Conservation (phyloP, 1,140 invertebrate genomes). For the Drosophila saltans region DNA sequence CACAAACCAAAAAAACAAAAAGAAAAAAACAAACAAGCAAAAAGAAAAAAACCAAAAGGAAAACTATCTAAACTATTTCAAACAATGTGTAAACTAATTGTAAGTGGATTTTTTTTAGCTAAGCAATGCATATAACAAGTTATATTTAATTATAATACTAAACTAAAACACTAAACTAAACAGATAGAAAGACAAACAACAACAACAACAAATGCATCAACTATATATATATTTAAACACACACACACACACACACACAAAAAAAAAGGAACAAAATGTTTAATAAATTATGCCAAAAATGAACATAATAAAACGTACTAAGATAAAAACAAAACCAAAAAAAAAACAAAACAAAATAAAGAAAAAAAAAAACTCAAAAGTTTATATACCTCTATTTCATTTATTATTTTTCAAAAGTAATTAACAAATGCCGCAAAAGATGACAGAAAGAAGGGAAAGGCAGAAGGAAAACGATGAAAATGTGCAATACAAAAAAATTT, state of each 20-base stretch:
- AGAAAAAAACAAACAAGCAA: neutral
- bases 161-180: conserved; percentile 36
- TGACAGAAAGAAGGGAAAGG: neutral
- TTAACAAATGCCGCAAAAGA: neutral
- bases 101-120: conserved; percentile 78
- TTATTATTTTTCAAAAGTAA: conserved; percentile 5
- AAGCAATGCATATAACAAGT: conserved; percentile 75
- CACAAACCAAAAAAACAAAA: conserved; percentile 2
- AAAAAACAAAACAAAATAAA: conserved; percentile 40
- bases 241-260: conserved; percentile 30
- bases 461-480: neutral
- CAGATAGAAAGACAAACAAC: conserved; percentile 25
- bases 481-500: neutral
- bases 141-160: conserved; percentile 75
- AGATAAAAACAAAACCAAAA: conserved; percentile 45
- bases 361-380: conserved; percentile 16
- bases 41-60: conserved; percentile 30
- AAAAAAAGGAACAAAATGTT: conserved; percentile 50
- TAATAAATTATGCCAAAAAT: conserved; percentile 74
- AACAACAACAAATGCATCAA: conserved; percentile 58
- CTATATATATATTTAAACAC: conserved; percentile 77
- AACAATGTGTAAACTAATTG: conserved; percentile 74
- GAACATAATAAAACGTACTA: conserved; percentile 55
- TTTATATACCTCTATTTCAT: conserved; percentile 3
- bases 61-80: conserved; percentile 61